Base-by-base conservation (phyloP, 2,113 vertebrate genomes). In the Ptilorrhoa leucosticta region DNA sequence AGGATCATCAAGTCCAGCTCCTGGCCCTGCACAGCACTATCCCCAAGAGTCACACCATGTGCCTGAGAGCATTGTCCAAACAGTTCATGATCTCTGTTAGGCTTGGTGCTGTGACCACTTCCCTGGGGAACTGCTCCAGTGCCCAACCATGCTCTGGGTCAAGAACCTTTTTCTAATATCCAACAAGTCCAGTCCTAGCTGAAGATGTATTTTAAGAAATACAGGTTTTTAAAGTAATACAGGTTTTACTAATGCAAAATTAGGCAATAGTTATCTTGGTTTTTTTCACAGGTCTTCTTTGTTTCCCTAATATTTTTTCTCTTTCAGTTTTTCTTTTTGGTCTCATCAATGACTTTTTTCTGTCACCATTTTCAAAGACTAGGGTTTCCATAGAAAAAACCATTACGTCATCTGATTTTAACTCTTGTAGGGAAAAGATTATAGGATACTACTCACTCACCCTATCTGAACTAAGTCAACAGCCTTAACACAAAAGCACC, bases 61-160 rank as follows among this genome's bases (percentile, higher is more conserved):
- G 5, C 14, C 7, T 22, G 7, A 61, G 15, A 40, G 4, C 2
- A 6, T 1, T 26, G 8, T 17, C 10, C 51, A 89, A 75, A 60
- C 1, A 1, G 24, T 60, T 33, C 5, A 28, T 45, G 30, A 75
- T 0, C 17, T 82, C n/a, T 47, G 13, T 7, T 53, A 89, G n/a
- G 1, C 20, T 42, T 53, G 16, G 28, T 24, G 16, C 30, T 68
- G 20, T 40, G 24, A 54, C 4, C 24, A 15, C 5, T 40, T 31
- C 9, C 14, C 30, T 31, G 17, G 6, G n/a, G 11, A 54, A 4
- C 23, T 40, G 7, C 40, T 47, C 21, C 78, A 68, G 21, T 22
- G 30, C 3, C 30, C 26, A 75, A 1, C 0, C 19, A 82, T 4
- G 0, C 20, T 15, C 45, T 45, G 23, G 6, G 9, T 22, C 4